These are phyloP conservation scores for Helogale parvula DNA, from an alignment of 2,113 vertebrate genomes.

Conservation along the genomic window DNA sequence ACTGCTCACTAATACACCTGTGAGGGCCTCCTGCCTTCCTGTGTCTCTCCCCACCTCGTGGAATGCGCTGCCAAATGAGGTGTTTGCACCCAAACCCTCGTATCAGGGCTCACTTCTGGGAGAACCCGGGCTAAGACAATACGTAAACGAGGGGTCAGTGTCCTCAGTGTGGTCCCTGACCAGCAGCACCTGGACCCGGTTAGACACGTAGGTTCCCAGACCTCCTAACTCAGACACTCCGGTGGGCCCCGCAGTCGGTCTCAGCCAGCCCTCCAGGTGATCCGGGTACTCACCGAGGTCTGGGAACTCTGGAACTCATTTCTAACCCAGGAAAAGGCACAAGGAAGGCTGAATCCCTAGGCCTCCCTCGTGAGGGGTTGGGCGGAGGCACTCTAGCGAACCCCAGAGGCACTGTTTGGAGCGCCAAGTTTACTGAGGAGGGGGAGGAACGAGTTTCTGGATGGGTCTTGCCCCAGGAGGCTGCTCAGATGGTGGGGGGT, in stretches of 20 bases:
- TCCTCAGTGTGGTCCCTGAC: not conserved
- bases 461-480: not conserved
- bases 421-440: too few species aligned
- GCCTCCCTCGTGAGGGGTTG: too few species aligned
- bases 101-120: not conserved
- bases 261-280: not conserved
- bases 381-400: rapidly evolving
- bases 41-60: not conserved
- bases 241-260: not conserved
- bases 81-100: not conserved
- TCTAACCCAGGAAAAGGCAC: not conserved
- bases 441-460: too few species aligned
- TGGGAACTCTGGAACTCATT: not conserved
- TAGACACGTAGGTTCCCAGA: not conserved
- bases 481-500: not conserved
- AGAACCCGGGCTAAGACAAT: not conserved
- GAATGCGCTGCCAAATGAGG: not conserved
- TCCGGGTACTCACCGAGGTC: too few species aligned
- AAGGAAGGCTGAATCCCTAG: not conserved
- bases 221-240: not conserved
- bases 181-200: not conserved
- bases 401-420: not conserved
- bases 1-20: not conserved
- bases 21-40: too few species aligned
- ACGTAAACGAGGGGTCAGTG: not conserved